Evolutionary conservation across 2,797 vertebrate species (phyloP).

Genomic region (Chelon labrosus): DNA sequence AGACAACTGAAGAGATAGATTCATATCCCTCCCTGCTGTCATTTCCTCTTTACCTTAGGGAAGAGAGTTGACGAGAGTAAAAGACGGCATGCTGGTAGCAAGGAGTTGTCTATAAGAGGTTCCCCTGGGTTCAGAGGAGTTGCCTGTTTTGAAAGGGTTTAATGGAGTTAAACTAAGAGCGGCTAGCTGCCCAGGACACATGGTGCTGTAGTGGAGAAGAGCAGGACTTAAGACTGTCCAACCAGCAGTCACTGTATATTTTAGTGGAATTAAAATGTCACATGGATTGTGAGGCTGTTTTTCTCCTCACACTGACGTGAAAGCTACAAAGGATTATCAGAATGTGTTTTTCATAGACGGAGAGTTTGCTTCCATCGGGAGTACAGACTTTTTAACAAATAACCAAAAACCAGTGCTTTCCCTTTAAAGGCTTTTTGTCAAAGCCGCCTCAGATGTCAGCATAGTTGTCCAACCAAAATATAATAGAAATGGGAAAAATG

Average conservation of each 20-base stretch:
- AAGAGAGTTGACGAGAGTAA: constrained; percentile 40
- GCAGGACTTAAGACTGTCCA: neutral
- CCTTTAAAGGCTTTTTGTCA: constrained; percentile 1
- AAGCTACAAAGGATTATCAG: constrained; percentile 20
- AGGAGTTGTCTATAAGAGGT: constrained; percentile 43
- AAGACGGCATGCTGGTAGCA: constrained; percentile 27
- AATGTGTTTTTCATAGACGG: constrained; percentile 22
- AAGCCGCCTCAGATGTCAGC: neutral
- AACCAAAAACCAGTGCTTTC: constrained; percentile 6
- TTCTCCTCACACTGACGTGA: constrained; percentile 2
- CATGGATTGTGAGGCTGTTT: constrained; percentile 2
- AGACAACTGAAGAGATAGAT: constrained; percentile 34
- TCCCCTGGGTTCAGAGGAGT: constrained; percentile 52
- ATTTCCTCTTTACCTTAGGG: constrained; percentile 43
- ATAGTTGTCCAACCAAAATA: neutral
- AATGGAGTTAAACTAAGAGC: constrained; percentile 76
- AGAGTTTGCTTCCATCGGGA: neutral
- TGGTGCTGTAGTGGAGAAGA: constrained; percentile 26
- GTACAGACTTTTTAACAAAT: constrained; percentile 7
- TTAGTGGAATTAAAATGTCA: constrained; percentile 18
- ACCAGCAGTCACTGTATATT: constrained; percentile 1
- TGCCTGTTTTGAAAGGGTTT: constrained; percentile 64
- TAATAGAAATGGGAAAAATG: constrained; percentile 18
- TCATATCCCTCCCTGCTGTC: constrained; percentile 39
- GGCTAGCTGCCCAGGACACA: constrained; percentile 48